phyloP scores from a whole-genome alignment of 2,797 vertebrate species.

The Galagoides demidoff region DNA sequence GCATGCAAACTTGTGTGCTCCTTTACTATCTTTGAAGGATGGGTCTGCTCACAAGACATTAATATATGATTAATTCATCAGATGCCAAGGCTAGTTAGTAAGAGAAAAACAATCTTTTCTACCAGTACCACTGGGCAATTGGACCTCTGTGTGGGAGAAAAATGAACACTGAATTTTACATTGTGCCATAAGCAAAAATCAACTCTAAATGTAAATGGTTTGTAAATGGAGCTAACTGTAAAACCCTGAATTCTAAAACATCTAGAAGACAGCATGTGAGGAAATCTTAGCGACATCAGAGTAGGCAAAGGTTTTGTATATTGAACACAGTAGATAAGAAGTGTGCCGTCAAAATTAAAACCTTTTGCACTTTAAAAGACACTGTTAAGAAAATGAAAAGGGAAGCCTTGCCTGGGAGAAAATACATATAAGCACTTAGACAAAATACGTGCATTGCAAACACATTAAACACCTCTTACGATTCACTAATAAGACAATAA shows the following conservation, averaged over 20 bases:
- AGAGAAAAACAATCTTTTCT: neutral
- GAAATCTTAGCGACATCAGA: neutral
- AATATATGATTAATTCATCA: neutral
- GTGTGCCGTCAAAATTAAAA: neutral
- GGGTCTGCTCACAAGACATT: neutral
- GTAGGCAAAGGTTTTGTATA: neutral
- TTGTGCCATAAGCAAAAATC: neutral
- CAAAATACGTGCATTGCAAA: neutral
- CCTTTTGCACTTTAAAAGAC: neutral
- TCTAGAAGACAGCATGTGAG: neutral
- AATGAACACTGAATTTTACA: neutral
- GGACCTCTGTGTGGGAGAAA: neutral
- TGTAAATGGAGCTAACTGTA: neutral
- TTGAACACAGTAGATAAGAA: neutral
- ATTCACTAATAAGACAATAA: neutral
- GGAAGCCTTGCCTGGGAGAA: neutral
- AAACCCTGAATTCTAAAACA: neutral
- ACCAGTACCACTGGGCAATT: neutral
- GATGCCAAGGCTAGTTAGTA: neutral
- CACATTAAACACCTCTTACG: neutral
- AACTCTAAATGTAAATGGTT: neutral
- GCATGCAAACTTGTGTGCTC: neutral
- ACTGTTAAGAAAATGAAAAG: constrained; percentile 26
- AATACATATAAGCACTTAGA: neutral
- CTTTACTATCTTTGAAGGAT: neutral